A percentile compares a stretch with the other conserved stretches of the same genome.
These are phyloP conservation scores for Pterois miles DNA, from an alignment of 2,797 vertebrate species.

Conservation along the genomic window DNA sequence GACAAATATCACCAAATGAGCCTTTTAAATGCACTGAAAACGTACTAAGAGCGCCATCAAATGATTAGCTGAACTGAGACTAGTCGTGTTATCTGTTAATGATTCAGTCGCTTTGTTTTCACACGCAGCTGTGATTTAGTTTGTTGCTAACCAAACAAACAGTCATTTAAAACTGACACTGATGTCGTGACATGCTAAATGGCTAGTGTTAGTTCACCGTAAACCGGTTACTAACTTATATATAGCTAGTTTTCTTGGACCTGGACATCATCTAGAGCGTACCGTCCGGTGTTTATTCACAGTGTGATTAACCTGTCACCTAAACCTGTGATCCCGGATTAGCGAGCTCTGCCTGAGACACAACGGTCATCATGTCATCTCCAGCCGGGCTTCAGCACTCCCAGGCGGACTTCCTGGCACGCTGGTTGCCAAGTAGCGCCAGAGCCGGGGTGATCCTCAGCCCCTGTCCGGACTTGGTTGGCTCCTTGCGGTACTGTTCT, in stretches of 20 bases:
- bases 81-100: neutral
- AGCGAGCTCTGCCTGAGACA: conserved; percentile 34
- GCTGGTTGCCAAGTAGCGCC: conserved; percentile 85
- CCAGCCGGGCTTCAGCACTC: conserved; percentile 79
- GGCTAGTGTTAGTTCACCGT: neutral
- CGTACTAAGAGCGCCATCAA: rapidly evolving
- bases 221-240: neutral
- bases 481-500: conserved; percentile 59
- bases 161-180: neutral
- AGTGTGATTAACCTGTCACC: conserved; percentile 56
- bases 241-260: conserved; percentile 8
- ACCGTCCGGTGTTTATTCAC: conserved; percentile 17
- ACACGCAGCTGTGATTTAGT: neutral
- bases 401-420: conserved; percentile 82
- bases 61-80: neutral
- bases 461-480: conserved; percentile 71
- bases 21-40: conserved; percentile 32
- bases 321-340: conserved; percentile 74
- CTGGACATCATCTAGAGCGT: neutral
- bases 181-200: neutral
- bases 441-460: conserved; percentile 90
- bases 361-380: conserved; percentile 81
- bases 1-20: neutral
- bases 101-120: neutral
- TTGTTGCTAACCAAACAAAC: conserved; percentile 26